A percentile compares a stretch with the other conserved stretches of the same genome.
These are phyloP conservation scores for Stegodyphus dumicola DNA, from an alignment of 1,140 invertebrate species.

Conservation along the genomic window DNA sequence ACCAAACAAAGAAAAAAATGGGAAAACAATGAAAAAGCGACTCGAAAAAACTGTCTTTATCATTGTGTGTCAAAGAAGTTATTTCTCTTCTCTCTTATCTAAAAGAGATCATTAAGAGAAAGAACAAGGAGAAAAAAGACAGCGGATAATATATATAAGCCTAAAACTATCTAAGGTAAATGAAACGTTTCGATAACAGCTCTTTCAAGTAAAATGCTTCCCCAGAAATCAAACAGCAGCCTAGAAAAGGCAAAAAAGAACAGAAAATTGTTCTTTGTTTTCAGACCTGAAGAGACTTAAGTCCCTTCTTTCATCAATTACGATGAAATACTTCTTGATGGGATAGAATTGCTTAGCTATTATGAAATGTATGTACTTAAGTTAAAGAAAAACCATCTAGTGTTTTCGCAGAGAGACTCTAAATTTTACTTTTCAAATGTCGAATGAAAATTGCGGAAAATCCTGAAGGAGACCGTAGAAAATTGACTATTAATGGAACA, in stretches of 20 bases:
- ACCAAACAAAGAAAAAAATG: background rate
- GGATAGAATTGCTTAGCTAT: no score
- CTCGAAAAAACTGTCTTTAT: background rate
- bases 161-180: slow-evolving; percentile 32
- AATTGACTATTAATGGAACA: no score
- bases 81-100: slow-evolving; percentile 46
- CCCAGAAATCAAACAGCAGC: slow-evolving; percentile 15
- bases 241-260: background rate
- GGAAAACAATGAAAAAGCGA: background rate
- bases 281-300: no score
- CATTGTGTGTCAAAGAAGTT: slow-evolving; percentile 21
- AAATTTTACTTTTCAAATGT: no score
- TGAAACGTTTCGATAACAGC: slow-evolving; percentile 46
- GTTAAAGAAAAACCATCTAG: no score
- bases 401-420: no score
- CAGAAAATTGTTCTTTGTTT: background rate
- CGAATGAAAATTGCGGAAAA: no score
- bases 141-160: background rate
- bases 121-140: background rate
- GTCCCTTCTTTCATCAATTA: no score
- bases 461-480: no score
- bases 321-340: no score
- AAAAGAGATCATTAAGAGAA: slow-evolving; percentile 40
- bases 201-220: slow-evolving; percentile 15
- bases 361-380: no score